A percentile compares a stretch with the other conserved stretches of the same genome.
phyloP scores from a whole-genome alignment of 1,140 invertebrate genomes.

The Pissodes strobi region DNA sequence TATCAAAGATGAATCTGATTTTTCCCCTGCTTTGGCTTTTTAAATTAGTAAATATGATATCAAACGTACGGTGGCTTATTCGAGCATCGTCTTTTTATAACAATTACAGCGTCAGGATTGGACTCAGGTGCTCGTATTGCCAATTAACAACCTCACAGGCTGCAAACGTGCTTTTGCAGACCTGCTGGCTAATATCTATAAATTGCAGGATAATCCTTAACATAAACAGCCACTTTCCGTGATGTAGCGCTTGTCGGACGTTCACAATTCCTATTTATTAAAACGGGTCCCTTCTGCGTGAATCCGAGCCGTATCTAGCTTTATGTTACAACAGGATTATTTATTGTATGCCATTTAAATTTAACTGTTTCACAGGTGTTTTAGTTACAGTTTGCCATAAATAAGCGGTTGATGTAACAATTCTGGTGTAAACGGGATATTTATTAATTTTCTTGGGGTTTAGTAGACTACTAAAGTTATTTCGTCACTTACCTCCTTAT shows the following conservation, averaged over 20 bases:
- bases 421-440: too few relatives aligned
- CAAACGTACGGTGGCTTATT: too few relatives aligned
- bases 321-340: too few relatives aligned
- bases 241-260: conserved; percentile 47
- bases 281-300: conserved; percentile 24
- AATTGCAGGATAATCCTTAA: conserved; percentile 54
- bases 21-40: too few relatives aligned
- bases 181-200: conserved; percentile 51
- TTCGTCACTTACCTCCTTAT: too few relatives aligned
- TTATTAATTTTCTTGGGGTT: too few relatives aligned
- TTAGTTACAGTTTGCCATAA: conserved; percentile 5
- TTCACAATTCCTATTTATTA: conserved; percentile 48
- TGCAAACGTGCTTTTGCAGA: conserved; percentile 25
- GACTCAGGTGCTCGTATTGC: conserved; percentile 46
- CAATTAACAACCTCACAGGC: conserved; percentile 50
- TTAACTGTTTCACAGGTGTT: conserved; percentile 24
- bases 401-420: too few relatives aligned
- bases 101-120: conserved; percentile 22
- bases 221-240: conserved; percentile 53
- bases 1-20: too few relatives aligned
- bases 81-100: too few relatives aligned
- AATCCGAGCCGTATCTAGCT: conserved; percentile 3
- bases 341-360: conserved; percentile 21
- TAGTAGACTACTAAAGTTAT: too few relatives aligned
- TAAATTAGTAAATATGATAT: too few relatives aligned